Evolutionary conservation across 2,797 vertebrate species (phyloP).

Genomic region (Percopsis omiscomaycus): DNA sequence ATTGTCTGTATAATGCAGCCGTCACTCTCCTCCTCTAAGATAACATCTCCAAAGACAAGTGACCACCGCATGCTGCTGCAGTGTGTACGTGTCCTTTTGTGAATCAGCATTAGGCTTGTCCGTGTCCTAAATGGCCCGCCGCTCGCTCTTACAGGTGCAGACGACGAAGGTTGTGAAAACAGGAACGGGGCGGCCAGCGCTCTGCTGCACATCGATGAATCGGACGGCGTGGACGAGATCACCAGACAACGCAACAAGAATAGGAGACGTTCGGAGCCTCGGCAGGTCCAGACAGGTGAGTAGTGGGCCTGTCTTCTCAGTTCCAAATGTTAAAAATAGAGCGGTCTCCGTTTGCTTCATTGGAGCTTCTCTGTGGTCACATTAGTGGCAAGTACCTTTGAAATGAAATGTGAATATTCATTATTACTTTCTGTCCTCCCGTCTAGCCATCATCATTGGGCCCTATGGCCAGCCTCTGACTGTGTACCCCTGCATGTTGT

Average conservation of each 20-base stretch:
- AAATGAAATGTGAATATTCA: background rate
- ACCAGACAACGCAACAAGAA: constrained; percentile 91
- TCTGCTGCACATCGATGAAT: constrained; percentile 92
- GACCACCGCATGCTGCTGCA: too few relatives aligned
- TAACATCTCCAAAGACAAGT: too few relatives aligned
- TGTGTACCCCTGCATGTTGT: constrained; percentile 98
- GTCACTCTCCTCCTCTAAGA: too few relatives aligned
- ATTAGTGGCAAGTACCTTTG: background rate
- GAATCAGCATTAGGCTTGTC: too few relatives aligned
- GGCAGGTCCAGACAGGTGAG: constrained; percentile 97
- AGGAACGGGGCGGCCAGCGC: constrained; percentile 94
- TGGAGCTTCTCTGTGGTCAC: background rate
- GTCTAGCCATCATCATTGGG: constrained; percentile 95
- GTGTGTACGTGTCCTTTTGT: too few relatives aligned
- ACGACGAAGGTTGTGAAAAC: constrained; percentile 90
- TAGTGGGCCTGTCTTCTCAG: background rate
- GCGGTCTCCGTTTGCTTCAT: background rate
- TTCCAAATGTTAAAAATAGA: too few relatives aligned
- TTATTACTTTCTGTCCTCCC: constrained; percentile 27
- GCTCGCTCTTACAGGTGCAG: constrained; percentile 58
- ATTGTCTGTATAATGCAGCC: too few relatives aligned
- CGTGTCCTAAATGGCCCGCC: too few relatives aligned
- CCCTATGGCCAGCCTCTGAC: constrained; percentile 96
- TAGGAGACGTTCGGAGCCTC: constrained; percentile 89
- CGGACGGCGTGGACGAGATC: constrained; percentile 85